Base-by-base conservation (phyloP, 2,113 vertebrate genomes). In the Stigmatopora nigra region DNA sequence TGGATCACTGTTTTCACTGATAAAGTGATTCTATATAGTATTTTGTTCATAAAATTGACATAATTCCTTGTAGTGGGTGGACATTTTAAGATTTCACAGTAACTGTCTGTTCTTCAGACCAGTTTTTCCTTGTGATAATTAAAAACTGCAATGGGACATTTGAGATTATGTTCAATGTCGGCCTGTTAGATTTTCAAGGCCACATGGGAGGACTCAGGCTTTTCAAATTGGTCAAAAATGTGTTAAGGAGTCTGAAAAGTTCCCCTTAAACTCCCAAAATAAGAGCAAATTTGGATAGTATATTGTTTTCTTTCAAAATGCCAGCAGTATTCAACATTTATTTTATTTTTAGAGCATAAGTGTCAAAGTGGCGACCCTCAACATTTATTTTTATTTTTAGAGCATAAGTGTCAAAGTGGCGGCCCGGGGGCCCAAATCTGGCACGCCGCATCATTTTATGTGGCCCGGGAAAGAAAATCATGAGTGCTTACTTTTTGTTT, bases 91-190 rank as follows among this genome's bases (percentile, higher is more conserved):
- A 59, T 38, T 59, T 19, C 1, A 41, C 38, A 10, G 38, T 41
- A 59, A n/a, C 10, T n/a, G 9, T 19, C 35, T 1, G 3, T 19
- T 41, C 22, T n/a, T 59, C 57, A 5, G 17, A 15, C 17, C 5
- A 38, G 9, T 19, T 17, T 38, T 59, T 16, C 16, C 35, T 41
- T 16, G 57, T 4, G 13, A 17, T 38, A n/a, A 38, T 38, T 59
- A 38, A 36, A 57, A 57, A 13, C 55, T 57, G 8, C 25, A 35
- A 59, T 9, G 57, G 35, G 7, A 9, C 57, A n/a, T 38, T 38
- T 9, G 57, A 59, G 57, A 59, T n/a, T 59, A n/a, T 38, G 17
- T 38, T 59, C 57, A 19, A 35, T 41, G 35, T 58, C 36, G 56
- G 56, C 0, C 13, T 16, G 25, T 38, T 59, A 41, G 12, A 19